Conservation (phyloP, 2,113 vertebrate genomes). For the Rhadina sibilatrix region DNA sequence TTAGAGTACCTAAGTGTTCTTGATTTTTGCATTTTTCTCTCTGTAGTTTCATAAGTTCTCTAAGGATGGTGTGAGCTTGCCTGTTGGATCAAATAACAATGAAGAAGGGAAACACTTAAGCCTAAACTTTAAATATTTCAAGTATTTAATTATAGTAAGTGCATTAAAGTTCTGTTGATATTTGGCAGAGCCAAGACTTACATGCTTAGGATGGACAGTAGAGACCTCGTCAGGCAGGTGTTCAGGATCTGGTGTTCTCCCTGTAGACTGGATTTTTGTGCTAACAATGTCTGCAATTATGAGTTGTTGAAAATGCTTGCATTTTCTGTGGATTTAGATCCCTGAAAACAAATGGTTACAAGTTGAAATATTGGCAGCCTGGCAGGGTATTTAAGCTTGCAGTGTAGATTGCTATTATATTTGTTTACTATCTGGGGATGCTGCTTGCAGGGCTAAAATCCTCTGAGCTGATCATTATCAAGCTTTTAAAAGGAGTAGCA, state of each 20-base stretch:
- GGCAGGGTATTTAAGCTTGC: neutral
- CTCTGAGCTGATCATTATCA: neutral
- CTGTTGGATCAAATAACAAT: neutral
- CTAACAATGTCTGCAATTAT: neutral
- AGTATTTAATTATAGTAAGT: neutral
- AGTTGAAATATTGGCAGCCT: constrained; percentile 12
- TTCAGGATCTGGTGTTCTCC: neutral
- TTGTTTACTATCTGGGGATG: constrained; percentile 30
- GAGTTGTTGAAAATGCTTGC: neutral
- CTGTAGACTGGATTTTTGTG: neutral
- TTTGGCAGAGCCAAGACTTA: neutral
- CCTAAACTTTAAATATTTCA: neutral
- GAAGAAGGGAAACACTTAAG: neutral
- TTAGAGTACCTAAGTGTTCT: neutral
- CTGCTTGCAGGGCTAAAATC: constrained; percentile 4
- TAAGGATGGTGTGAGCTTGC: neutral
- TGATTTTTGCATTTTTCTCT: neutral
- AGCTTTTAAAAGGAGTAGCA: neutral
- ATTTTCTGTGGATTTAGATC: neutral
- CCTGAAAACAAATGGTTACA: neutral
- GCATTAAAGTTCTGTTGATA: neutral
- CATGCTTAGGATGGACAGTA: neutral
- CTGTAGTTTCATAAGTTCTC: neutral
- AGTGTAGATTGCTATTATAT: neutral
- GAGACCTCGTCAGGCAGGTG: neutral